phyloP scores from a whole-genome alignment of 2,113 vertebrate species.

The Macroglossus sobrinus region DNA sequence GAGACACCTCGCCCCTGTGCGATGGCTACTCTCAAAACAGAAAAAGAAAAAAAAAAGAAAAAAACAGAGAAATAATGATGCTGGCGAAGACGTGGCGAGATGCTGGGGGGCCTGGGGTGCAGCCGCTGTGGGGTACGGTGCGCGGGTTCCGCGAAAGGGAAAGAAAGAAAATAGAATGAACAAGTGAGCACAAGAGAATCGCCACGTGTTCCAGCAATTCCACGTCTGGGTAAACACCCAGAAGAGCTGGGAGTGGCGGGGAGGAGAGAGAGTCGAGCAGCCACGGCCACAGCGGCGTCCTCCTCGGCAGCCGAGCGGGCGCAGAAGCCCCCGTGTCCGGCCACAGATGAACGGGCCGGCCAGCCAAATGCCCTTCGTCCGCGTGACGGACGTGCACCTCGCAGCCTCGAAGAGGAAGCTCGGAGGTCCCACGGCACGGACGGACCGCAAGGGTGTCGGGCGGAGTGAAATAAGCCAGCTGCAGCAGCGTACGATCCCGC shows the following conservation, averaged over 20 bases:
- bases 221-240: background rate
- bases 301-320: accelerated
- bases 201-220: background rate
- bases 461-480: background rate
- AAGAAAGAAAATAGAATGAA: background rate
- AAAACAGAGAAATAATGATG: background rate
- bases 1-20: background rate
- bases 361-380: too few relatives aligned
- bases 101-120: background rate
- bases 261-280: background rate
- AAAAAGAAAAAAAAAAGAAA: background rate
- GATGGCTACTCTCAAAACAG: background rate
- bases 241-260: background rate
- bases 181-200: background rate
- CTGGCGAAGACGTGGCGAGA: background rate
- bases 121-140: background rate
- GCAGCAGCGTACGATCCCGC: background rate
- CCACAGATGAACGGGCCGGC: too few relatives aligned
- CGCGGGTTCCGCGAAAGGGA: background rate
- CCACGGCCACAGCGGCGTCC: background rate
- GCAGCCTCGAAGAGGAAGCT: too few relatives aligned
- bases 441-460: background rate
- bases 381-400: accelerated
- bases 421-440: too few relatives aligned
- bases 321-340: background rate